Evolutionary conservation across 2,113 vertebrate genomes (phyloP).

Genomic region (Rhinopomastus cyanomelas): DNA sequence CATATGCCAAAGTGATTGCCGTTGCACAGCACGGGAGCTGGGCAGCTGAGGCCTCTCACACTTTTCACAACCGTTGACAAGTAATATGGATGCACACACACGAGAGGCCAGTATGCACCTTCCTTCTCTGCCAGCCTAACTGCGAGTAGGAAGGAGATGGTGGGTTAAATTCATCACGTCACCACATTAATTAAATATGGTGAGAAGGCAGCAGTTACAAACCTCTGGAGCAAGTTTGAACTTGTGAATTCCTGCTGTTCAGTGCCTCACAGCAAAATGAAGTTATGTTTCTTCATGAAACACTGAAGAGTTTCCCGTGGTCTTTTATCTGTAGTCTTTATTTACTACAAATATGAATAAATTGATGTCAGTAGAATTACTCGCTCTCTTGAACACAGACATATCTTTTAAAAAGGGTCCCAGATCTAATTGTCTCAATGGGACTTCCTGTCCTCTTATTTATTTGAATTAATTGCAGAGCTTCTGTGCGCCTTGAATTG

Average conservation of each 20-base stretch:
- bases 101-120: rapidly evolving
- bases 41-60: not conserved
- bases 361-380: not conserved
- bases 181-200: not conserved
- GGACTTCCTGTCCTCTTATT: not conserved
- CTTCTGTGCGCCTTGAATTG: not conserved
- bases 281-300: not conserved
- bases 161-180: not conserved
- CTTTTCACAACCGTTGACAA: not conserved
- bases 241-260: not conserved
- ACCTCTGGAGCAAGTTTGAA: not conserved
- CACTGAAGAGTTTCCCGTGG: not conserved
- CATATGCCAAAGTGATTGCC: not conserved
- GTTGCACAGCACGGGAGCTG: not conserved
- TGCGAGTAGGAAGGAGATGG: not conserved
- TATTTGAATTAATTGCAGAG: not conserved
- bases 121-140: not conserved
- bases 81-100: not conserved
- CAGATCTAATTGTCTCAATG: not conserved
- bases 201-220: not conserved
- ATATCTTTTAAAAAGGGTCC: not conserved
- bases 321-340: not conserved
- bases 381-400: not conserved
- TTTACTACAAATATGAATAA: not conserved
- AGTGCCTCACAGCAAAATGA: not conserved